phyloP scores from a whole-genome alignment of 2,113 vertebrate genomes.

The Marcusenius ussheri region DNA sequence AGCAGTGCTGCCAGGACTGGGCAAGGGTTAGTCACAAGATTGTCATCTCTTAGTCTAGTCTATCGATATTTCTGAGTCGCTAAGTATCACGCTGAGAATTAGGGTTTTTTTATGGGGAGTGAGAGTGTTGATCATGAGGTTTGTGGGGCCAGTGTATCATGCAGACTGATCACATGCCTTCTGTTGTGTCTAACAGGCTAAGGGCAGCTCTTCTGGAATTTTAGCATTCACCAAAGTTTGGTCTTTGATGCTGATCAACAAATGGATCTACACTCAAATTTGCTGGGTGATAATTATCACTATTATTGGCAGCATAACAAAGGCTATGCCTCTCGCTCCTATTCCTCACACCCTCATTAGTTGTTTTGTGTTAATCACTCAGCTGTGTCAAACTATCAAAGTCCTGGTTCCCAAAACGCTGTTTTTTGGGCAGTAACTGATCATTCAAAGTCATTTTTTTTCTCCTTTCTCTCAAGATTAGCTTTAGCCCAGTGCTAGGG shows the following conservation, averaged over 20 bases:
- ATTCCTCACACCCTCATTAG: not conserved
- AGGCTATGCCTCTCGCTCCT: not conserved
- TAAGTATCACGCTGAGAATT: constrained; percentile 12
- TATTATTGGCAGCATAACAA: not conserved
- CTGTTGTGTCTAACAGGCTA: not conserved
- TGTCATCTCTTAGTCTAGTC: constrained; percentile 38
- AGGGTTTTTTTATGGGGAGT: not conserved
- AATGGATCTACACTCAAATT: not conserved
- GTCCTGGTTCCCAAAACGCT: not conserved
- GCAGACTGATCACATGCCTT: not conserved
- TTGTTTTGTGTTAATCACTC: not conserved
- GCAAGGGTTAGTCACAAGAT: constrained; percentile 46
- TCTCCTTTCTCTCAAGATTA: not conserved
- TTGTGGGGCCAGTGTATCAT: not conserved
- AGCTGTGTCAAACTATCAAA: not conserved
- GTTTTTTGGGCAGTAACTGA: not conserved
- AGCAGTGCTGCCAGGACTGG: constrained; percentile 59
- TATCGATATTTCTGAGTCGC: constrained; percentile 22
- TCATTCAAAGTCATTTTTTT: not conserved
- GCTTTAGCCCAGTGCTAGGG: not conserved
- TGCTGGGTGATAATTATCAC: not conserved
- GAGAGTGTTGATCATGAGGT: not conserved
- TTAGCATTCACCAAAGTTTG: not conserved
- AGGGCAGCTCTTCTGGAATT: not conserved
- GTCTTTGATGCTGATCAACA: not conserved